Conservation (phyloP, 2,797 vertebrate species). For the Peromyscus attwateri region DNA sequence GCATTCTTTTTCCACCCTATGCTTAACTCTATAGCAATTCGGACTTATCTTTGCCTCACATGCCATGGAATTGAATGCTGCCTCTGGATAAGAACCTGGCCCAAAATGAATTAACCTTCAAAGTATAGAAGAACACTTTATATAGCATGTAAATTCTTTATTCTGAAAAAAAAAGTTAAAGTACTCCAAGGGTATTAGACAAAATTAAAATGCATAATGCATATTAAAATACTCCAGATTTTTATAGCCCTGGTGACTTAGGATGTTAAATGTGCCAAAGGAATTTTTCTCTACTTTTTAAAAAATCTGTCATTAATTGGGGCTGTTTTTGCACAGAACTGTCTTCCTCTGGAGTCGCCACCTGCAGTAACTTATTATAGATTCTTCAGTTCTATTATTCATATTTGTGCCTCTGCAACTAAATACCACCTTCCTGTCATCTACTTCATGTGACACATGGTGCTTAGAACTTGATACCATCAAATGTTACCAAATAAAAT, state of each 20-base stretch:
- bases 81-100: slow-evolving; percentile 52
- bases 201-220: slow-evolving; percentile 79
- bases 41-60: slow-evolving; percentile 39
- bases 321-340: slow-evolving; percentile 60
- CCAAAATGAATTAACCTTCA: slow-evolving; percentile 64
- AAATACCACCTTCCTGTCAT: slow-evolving; percentile 55
- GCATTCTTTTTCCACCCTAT: not conserved
- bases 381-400: slow-evolving; percentile 78
- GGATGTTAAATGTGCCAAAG: slow-evolving; percentile 56
- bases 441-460: slow-evolving; percentile 66
- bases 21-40: not conserved
- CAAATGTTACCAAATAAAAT: slow-evolving; percentile 65
- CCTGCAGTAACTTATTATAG: slow-evolving; percentile 78
- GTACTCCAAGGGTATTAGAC: slow-evolving; percentile 62
- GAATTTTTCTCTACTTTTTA: slow-evolving; percentile 38
- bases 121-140: slow-evolving; percentile 1
- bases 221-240: slow-evolving; percentile 74
- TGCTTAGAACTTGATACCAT: slow-evolving; percentile 52
- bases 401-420: slow-evolving; percentile 54
- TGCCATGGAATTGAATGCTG: not conserved
- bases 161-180: slow-evolving; percentile 54
- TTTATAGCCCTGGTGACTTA: slow-evolving; percentile 78
- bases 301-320: slow-evolving; percentile 73
- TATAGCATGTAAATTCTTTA: slow-evolving; percentile 21
- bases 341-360: slow-evolving; percentile 73